phyloP scores from a whole-genome alignment of 2,113 vertebrate species.

The Pedionomus torquatus region DNA sequence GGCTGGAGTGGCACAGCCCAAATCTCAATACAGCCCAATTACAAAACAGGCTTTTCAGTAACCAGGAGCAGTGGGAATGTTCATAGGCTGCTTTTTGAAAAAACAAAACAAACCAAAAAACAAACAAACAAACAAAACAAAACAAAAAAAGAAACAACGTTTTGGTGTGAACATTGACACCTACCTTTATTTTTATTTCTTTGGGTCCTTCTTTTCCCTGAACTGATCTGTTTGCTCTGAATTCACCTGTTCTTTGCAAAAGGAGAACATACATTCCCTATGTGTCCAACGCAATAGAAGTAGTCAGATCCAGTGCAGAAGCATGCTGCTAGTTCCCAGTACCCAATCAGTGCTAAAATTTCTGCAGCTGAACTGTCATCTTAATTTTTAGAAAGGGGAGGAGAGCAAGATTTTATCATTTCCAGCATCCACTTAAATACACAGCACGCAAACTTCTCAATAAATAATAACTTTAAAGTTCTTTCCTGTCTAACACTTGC shows the following conservation, averaged over 20 bases:
- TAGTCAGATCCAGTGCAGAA: background rate
- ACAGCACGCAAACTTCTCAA: background rate
- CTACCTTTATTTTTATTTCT: background rate
- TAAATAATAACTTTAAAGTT: background rate
- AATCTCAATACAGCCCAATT: background rate
- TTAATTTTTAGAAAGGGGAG: background rate
- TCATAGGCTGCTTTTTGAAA: background rate
- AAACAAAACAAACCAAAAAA: background rate
- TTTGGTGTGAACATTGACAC: background rate
- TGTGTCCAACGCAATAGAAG: background rate
- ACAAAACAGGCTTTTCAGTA: background rate
- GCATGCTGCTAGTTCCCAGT: background rate
- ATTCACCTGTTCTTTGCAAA: background rate
- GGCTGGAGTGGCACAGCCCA: background rate
- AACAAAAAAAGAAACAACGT: too few relatives aligned
- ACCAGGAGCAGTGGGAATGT: background rate
- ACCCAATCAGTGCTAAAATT: background rate
- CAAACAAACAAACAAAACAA: too few relatives aligned
- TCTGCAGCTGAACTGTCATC: background rate
- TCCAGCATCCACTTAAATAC: background rate
- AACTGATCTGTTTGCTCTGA: background rate
- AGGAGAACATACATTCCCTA: background rate
- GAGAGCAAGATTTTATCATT: background rate
- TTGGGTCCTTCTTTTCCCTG: background rate
- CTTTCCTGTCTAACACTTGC: background rate